Base-by-base conservation (phyloP, 2,113 vertebrate genomes). In the Myrmecobius fasciatus region DNA sequence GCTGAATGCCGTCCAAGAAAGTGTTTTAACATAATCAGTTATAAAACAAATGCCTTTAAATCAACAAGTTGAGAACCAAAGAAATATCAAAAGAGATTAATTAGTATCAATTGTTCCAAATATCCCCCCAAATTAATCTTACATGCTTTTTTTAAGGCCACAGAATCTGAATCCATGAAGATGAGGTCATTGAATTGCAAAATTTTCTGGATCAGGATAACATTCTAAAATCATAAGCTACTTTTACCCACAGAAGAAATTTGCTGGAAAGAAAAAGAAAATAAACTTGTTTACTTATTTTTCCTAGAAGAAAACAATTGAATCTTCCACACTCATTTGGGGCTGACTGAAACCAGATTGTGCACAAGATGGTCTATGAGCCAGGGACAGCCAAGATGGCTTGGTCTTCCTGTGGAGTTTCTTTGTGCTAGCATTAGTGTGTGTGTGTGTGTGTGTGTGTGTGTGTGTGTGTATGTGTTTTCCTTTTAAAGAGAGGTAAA, bases 101-200 rank as follows among this genome's bases (percentile, higher is more conserved):
- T 98, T 94, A 94, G 92, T 96, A 96, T 97, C 94, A 83, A 25
- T 98, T 98, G 97, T 98, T 98, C 97, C 98, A 98, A 98, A 92
- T 94, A 97, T 97, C 96, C 97, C 97, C 95, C 98, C 97, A 93
- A 97, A 98, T 98, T 97, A 97, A 96, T 97, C 95, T 96, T 98
- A 94, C 96, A 83, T 93, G 97, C 91, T 96, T 98, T 90, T 28
- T 89, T 90, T 95, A 97, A 96, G 83, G 89, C 94, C 97, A 92
- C 93, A 96, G 95, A 98, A 96, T 98, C 97, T 98, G 98, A 98
- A 98, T 98, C 98, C 98, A 98, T 97, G 97, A 98, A 98, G 98
- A 99, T 98, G 98, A 99, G 97, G 98, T 99, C 96, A 98, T 95
- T 94, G 97, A 93, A 90, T 98, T 98, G 98, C 98, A 98, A 98